These are phyloP conservation scores for Nasua narica DNA, from an alignment of 2,797 vertebrate species.

Conservation along the genomic window DNA sequence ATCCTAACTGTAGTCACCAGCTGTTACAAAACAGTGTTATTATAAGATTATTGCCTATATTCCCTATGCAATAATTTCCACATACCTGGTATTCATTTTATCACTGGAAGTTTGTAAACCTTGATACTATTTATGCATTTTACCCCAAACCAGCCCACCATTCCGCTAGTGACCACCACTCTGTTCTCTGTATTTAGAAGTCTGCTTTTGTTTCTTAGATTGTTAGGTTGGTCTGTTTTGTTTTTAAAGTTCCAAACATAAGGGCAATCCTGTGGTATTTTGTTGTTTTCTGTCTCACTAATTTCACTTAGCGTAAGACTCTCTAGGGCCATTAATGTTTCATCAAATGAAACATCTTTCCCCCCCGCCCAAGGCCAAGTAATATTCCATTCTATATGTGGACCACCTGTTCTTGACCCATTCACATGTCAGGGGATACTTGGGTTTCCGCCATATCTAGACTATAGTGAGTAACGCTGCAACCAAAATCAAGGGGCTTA, in stretches of 20 bases:
- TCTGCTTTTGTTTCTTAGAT: background rate
- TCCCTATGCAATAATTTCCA: background rate
- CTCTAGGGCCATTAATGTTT: background rate
- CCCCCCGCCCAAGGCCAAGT: background rate
- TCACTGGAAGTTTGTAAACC: background rate
- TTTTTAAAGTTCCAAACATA: background rate
- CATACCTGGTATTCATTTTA: no score
- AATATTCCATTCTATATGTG: background rate
- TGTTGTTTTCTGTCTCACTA: background rate
- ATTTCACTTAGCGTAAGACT: background rate
- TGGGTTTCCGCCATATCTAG: background rate
- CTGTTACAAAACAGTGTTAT: background rate
- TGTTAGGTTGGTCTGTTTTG: background rate
- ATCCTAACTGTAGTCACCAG: background rate
- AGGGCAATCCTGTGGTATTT: background rate
- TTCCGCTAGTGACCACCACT: background rate
- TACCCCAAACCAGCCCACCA: background rate
- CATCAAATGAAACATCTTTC: background rate
- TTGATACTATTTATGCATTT: background rate
- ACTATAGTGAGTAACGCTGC: background rate
- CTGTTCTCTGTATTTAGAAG: background rate
- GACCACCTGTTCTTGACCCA: background rate
- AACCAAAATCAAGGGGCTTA: background rate
- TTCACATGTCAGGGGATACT: background rate
- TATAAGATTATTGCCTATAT: background rate